A percentile compares a stretch with the other conserved stretches of the same genome.
Evolutionary conservation across 2,888 invertebrate species (phyloP).

Genomic region (Cancer borealis): DNA sequence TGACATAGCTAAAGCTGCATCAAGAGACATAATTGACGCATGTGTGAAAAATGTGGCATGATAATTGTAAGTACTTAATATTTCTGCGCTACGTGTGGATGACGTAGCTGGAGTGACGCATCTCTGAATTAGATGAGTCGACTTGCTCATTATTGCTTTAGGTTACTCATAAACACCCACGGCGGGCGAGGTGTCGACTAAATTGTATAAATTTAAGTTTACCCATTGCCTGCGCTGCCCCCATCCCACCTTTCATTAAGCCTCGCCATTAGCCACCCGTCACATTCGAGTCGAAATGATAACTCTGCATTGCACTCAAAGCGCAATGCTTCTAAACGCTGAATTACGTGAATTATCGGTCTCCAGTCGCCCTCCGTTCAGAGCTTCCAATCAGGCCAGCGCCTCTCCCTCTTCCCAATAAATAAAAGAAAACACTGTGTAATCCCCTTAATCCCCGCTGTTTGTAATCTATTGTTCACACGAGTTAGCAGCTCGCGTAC

Average conservation of each 20-base stretch:
- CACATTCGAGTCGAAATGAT: conserved; percentile 20
- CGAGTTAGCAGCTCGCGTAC: conserved; percentile 40
- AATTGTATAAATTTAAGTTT: not conserved
- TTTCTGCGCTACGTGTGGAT: not conserved
- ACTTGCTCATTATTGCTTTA: not conserved
- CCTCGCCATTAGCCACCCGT: conserved; percentile 1
- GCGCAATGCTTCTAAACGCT: conserved; percentile 8
- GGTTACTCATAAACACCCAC: not conserved
- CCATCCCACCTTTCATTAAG: conserved; percentile 16
- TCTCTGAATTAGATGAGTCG: not conserved
- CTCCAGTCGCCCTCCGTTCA: conserved; percentile 7
- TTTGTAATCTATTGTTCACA: conserved; percentile 40
- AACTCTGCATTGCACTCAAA: conserved; percentile 3
- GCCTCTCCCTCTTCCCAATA: conserved; percentile 8
- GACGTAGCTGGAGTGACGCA: not conserved
- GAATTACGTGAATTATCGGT: conserved; percentile 37
- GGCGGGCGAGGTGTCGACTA: conserved; percentile 6
- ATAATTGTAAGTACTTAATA: not conserved
- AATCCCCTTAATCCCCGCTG: conserved; percentile 21
- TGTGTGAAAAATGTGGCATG: not conserved
- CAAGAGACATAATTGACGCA: not conserved
- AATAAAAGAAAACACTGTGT: conserved; percentile 40
- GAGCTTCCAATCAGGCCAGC: conserved; percentile 13
- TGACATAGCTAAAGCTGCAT: not conserved
- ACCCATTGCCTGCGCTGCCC: not conserved